Percentiles rank a stretch among this genome's conserved stretches.
These are phyloP conservation scores for Calephelis nemesis DNA, from an alignment of 1,140 invertebrate genomes.

Conservation along the genomic window DNA sequence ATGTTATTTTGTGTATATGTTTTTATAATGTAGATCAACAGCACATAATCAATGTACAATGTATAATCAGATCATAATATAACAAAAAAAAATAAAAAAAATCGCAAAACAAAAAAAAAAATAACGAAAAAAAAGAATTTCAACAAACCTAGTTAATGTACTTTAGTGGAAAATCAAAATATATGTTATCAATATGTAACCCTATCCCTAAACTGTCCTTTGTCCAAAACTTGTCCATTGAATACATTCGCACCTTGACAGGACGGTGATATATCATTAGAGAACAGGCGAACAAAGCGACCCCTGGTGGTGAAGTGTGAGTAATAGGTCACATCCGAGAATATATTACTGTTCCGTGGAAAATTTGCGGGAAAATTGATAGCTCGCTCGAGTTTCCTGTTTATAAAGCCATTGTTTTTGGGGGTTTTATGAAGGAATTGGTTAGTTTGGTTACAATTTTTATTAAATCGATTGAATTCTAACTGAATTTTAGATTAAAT, in stretches of 20 bases:
- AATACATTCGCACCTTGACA: constrained; percentile 30
- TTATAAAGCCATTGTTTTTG: constrained; percentile 12
- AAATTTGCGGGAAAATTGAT: constrained; percentile 38
- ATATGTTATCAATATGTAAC: constrained; percentile 10
- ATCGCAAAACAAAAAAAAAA: too few species aligned
- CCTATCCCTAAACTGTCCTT: constrained; percentile 12
- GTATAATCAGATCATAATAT: too few species aligned
- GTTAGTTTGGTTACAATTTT: background rate
- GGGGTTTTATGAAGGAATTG: background rate
- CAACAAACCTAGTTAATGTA: background rate
- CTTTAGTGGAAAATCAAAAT: background rate
- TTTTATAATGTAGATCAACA: too few species aligned
- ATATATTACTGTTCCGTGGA: constrained; percentile 29
- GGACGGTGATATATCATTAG: constrained; percentile 28
- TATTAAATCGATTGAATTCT: background rate
- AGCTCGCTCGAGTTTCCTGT: constrained; percentile 27
- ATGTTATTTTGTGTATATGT: too few species aligned
- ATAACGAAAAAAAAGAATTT: too few species aligned
- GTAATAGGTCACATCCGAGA: constrained; percentile 38
- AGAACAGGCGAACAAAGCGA: constrained; percentile 37
- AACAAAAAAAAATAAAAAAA: too few species aligned
- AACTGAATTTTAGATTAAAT: too few species aligned
- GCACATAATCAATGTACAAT: too few species aligned
- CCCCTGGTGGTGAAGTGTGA: constrained; percentile 43
- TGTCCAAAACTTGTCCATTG: constrained; percentile 26